Evolutionary conservation across 2,888 invertebrate species (phyloP).

Genomic region (Pristionchus maxplancki): DNA sequence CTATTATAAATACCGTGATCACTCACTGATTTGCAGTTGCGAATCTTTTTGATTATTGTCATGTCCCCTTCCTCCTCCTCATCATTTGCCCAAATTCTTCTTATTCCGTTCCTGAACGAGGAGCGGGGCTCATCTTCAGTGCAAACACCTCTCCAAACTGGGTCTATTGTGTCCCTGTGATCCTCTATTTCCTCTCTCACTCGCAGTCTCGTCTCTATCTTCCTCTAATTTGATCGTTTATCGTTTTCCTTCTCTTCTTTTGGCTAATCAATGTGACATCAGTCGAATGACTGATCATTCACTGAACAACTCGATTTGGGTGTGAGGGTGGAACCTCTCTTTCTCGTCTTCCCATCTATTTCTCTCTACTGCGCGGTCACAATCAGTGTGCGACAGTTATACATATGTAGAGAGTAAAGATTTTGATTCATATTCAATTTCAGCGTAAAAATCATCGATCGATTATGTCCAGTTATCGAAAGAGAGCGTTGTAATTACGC

Average conservation of each 20-base stretch:
- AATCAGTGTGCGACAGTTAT: too few species aligned
- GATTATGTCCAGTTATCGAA: neutral
- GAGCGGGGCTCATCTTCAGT: conserved; percentile 7
- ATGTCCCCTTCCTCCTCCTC: neutral
- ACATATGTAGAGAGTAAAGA: too few species aligned
- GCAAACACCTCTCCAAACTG: conserved; percentile 29
- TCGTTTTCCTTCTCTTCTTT: neutral
- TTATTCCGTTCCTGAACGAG: conserved; percentile 8
- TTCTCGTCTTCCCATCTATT: neutral
- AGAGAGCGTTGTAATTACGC: neutral
- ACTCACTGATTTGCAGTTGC: too few species aligned
- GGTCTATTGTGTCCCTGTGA: neutral
- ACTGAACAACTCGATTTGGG: neutral
- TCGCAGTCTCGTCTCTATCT: neutral
- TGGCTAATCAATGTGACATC: neutral
- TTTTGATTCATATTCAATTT: too few species aligned
- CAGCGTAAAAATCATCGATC: too few species aligned
- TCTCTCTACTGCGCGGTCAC: neutral
- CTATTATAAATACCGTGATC: too few species aligned
- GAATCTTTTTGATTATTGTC: too few species aligned
- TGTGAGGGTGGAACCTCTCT: neutral
- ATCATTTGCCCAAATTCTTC: conserved; percentile 11
- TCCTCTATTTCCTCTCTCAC: neutral
- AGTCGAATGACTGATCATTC: conserved; percentile 10
- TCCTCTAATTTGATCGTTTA: neutral